Base-by-base conservation (phyloP, 2,888 invertebrate genomes). In the Lissocephala sabroskyi region DNA sequence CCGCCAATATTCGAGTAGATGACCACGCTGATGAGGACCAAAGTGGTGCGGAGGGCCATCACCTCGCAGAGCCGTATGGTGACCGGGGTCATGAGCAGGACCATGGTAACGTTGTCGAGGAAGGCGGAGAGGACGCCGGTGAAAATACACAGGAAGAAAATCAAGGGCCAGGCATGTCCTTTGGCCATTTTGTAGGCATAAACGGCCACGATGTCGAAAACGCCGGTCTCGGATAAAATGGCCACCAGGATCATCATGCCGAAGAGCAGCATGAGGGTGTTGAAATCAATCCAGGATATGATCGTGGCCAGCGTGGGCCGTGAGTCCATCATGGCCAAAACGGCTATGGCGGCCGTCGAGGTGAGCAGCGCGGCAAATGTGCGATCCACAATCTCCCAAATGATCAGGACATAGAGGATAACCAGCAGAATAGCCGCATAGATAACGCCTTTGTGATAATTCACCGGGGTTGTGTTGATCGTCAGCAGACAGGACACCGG, bases 1-100 rank as follows among this genome's bases (percentile, higher is more conserved):
- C 96, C 96, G 0, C 96, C 96, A 37, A 96, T 92, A 76, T 96
- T 97, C 7, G 95, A 93, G 81, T 91, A 96, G 55, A 96, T 88
- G 11, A 95, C 90, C 88, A 94, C 92, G 0, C 91, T 89, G 83
- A 95, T 94, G 45, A 96, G 84, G 10, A 96, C 91, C 0, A 93
- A 92, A 0, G 92, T 91, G 0, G 96, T 95, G 77, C 95, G 92
- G 40, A 96, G 79, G 60, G 91, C 90, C 88, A 94, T 91, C 18
- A 94, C 94, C 83, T 96, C 96, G 76, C 95, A 95, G 10, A 96
- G 87, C 84, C 89, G 87, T 53, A 93, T 92, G 0, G 91, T 91
- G 6, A 92, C 89, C 0, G 93, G 93, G 1, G 92, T 91, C 86
- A 92, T 89, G 2, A 93, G 82, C 29, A 93, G 81, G 17, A 92